Evolutionary conservation across 2,113 vertebrate genomes (phyloP), one percentile per base, ranked within the genome.

Genomic region (Onychostruthus taczanowskii): DNA sequence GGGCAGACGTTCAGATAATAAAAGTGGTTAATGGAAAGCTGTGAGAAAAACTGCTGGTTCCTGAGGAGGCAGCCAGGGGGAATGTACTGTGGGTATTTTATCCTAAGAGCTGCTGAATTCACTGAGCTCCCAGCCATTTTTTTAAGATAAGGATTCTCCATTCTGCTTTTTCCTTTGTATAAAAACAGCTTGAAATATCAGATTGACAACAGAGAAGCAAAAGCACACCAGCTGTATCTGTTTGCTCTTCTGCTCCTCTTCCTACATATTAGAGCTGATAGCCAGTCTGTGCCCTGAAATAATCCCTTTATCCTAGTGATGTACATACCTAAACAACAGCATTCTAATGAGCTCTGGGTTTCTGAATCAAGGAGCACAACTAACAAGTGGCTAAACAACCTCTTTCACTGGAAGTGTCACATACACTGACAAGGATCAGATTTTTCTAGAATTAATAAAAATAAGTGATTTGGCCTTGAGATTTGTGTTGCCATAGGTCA

Each of bases 1-100:
- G 88, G 92, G 95, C 91, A 97, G 97, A 96, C 61, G 3, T 96
- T 95, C 97, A 94, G 95, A 96, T 98, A 97, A 98, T 97, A 96
- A 93, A 97, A 95, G 89, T 85, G 84, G 95, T 96, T 97, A 97
- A 96, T 95, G 95, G 91, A 94, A 96, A 97, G 79, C 72, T 94
- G 73, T 90, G 93, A 97, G 87, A 97, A 97, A 96, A 95, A 91
- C 83, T 96, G 92, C 96, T 96, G 94, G 90, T 97, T 97, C 82
- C 92, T 93, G 43, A 96, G 90, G 91, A 97, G 95, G 84, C 84
- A 95, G 90, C 91, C 84, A 89, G 78, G 83, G 86, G 78, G 77
- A 97, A 94, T 94, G 73, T 90, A 61, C 89, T 83, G 85, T 24
- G 52, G 61, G 80, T 94, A 92, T 94, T 97, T 97, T 96, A 89